These are phyloP conservation scores for Clamator glandarius DNA, from an alignment of 2,797 vertebrate species.

Conservation along the genomic window DNA sequence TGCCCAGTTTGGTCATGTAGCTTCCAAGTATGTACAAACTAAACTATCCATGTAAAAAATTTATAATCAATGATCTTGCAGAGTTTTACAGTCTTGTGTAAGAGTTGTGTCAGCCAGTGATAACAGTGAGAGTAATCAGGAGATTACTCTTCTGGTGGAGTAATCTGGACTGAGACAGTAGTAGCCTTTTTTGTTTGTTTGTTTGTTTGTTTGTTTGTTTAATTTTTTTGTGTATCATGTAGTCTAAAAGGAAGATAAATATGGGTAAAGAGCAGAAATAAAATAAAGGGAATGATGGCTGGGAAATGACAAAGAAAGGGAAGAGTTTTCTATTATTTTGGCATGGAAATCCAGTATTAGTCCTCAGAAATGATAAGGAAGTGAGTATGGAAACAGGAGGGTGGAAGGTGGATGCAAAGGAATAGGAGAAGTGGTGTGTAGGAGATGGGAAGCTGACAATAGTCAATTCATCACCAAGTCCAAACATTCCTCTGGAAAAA, in stretches of 20 bases:
- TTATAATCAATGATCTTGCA: not conserved
- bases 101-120: not conserved
- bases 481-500: not conserved
- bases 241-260: not conserved
- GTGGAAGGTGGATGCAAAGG: not conserved
- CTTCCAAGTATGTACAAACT: not conserved
- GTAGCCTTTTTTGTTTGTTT: not conserved
- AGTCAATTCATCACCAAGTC: not conserved
- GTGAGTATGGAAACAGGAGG: not conserved
- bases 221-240: not conserved
- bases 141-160: not conserved
- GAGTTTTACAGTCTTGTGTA: not conserved
- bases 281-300: not conserved
- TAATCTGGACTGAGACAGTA: not conserved
- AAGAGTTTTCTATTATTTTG: not conserved
- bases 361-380: not conserved
- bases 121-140: not conserved
- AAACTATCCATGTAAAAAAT: not conserved
- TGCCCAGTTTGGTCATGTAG: not conserved
- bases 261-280: not conserved
- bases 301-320: not conserved
- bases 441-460: not conserved
- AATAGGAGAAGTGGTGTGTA: not conserved
- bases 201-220: too few species aligned
- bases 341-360: not conserved